Evolutionary conservation across 2,888 invertebrate species (phyloP), one percentile per base, ranked within the genome.

Genomic region (Frankliniella fusca): DNA sequence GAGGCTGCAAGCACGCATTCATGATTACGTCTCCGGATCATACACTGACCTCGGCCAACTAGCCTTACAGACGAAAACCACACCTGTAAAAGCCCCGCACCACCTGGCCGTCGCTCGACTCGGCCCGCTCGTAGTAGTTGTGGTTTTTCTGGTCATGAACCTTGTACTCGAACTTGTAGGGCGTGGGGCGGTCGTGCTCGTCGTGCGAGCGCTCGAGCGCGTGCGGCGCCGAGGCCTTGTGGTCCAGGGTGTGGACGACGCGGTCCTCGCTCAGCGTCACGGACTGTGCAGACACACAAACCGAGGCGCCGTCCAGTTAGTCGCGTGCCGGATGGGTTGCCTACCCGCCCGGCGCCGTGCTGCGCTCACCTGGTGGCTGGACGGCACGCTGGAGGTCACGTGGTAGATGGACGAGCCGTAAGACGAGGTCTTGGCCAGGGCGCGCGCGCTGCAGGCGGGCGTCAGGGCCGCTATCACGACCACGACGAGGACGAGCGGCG

Each of bases 81-180:
- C 23, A 76, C 70, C 70, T 76, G 70, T 76, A 76, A 12, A 76
- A 76, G 9, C 70, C 70, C 27, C 27, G 70, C 27, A 76, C 70
- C 70, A 76, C 70, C 70, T 76, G 9, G 27, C 70, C 70, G 70
- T 76, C 70, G 70, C 70, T 76, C 9, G 70, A 27, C 70, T 76
- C 70, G 70, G 70, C 70, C 10, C 70, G 70, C 70, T 76, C 70
- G 23, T 76, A 27, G 70, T 76, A 76, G 70, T 76, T 76, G 70
- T 27, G 23, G 70, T 76, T 76, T 0, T 76, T 76, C 70, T 76
- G 70, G 70, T 76, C 70, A 27, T 76, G 70, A 27, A 76, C 70
- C 70, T 76, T 76, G 70, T 76, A 76, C 70, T 76, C 70, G 70
- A 76, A 76, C 70, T 27, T 76, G 70, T 76, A 76, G 23, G 70